Evolutionary conservation across 2,113 vertebrate species (phyloP).

Genomic region (Chaenogobius annularis): DNA sequence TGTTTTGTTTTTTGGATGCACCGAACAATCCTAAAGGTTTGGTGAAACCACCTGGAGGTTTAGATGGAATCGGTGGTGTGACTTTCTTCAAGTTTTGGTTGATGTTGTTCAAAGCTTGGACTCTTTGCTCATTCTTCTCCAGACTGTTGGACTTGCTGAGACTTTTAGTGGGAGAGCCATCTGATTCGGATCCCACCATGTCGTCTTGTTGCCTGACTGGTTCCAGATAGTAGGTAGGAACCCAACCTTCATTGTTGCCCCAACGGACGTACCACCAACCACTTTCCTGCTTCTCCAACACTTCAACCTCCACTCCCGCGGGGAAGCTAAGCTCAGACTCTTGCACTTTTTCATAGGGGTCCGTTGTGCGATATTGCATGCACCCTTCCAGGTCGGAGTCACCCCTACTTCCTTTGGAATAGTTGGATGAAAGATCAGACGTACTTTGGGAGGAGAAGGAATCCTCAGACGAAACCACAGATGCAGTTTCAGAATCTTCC

Average conservation of each 20-base stretch:
- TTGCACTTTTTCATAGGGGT: slow-evolving; percentile 91
- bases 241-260: slow-evolving; percentile 91
- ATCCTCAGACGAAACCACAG: slow-evolving; percentile 83
- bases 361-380: slow-evolving; percentile 84
- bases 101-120: slow-evolving; percentile 93
- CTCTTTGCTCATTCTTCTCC: slow-evolving; percentile 94
- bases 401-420: slow-evolving; percentile 84
- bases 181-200: slow-evolving; percentile 72
- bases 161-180: slow-evolving; percentile 79
- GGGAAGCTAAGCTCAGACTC: slow-evolving; percentile 95
- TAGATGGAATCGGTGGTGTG: slow-evolving; percentile 94
- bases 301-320: slow-evolving; percentile 89
- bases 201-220: slow-evolving; percentile 80
- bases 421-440: slow-evolving; percentile 84
- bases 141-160: slow-evolving; percentile 93
- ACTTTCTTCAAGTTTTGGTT: slow-evolving; percentile 87
- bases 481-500: slow-evolving; percentile 90
- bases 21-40: slow-evolving; percentile 79
- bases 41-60: slow-evolving; percentile 89
- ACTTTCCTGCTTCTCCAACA: slow-evolving; percentile 92
- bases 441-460: slow-evolving; percentile 86
- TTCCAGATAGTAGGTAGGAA: slow-evolving; percentile 91
- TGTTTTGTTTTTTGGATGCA: slow-evolving; percentile 84
- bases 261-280: slow-evolving; percentile 96
- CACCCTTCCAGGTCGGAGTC: slow-evolving; percentile 79